phyloP scores from a whole-genome alignment of 2,113 vertebrate genomes.

The Amphilophus citrinellus region DNA sequence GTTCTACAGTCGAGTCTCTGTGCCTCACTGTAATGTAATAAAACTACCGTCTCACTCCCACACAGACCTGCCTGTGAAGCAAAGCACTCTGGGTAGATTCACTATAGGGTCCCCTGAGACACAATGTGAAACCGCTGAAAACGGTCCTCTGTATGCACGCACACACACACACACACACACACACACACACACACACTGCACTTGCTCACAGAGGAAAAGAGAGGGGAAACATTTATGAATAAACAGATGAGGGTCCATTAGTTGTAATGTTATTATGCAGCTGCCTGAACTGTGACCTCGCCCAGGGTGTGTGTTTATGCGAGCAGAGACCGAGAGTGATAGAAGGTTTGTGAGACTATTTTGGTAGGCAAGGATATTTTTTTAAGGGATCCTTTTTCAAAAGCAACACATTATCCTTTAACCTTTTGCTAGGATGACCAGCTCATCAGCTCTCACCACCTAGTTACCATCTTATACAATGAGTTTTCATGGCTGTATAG shows the following conservation, averaged over 20 bases:
- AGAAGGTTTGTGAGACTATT: conserved; percentile 34
- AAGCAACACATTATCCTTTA: conserved; percentile 37
- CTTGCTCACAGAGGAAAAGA: conserved; percentile 35
- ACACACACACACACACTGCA: conserved; percentile 12
- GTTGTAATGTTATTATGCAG: conserved; percentile 67
- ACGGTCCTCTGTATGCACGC: conserved; percentile 19
- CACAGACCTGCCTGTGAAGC: conserved; percentile 72
- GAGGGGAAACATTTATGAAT: conserved; percentile 67
- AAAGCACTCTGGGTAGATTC: conserved; percentile 73
- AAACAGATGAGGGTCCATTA: conserved; percentile 73
- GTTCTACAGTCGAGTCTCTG: conserved; percentile 60
- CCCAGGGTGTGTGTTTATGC: conserved; percentile 52
- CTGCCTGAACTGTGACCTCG: conserved; percentile 67
- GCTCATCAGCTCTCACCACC: neutral
- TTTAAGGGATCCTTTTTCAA: conserved; percentile 37
- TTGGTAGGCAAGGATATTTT: conserved; percentile 26
- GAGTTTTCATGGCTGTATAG: neutral
- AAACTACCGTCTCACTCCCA: conserved; percentile 62
- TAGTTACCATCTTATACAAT: conserved; percentile 6
- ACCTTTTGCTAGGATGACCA: conserved; percentile 9
- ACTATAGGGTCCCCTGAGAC: conserved; percentile 70
- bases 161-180: neutral
- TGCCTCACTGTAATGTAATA: conserved; percentile 72
- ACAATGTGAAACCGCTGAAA: conserved; percentile 67
- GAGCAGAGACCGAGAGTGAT: conserved; percentile 36